A percentile compares a stretch with the other conserved stretches of the same genome.
These are phyloP conservation scores for Meteorus colon DNA, from an alignment of 2,888 invertebrate genomes.

Conservation along the genomic window DNA sequence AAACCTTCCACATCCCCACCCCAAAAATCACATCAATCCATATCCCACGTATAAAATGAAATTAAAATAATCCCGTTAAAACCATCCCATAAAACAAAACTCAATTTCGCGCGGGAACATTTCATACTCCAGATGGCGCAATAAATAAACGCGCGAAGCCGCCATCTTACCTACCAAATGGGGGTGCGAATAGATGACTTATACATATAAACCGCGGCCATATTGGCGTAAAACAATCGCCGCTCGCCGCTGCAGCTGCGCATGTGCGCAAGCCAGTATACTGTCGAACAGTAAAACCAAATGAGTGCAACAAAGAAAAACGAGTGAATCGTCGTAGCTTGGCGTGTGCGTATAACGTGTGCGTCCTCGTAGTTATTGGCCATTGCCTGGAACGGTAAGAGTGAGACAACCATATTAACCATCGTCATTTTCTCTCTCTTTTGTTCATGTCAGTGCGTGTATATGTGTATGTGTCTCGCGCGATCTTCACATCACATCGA, in stretches of 20 bases:
- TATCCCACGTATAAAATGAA: background rate
- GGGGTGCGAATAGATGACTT: background rate
- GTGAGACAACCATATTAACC: slow-evolving; percentile 13
- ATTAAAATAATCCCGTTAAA: background rate
- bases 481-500: slow-evolving; percentile 16
- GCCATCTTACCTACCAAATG: background rate
- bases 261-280: background rate
- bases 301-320: slow-evolving; percentile 12
- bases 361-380: slow-evolving; percentile 33
- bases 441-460: slow-evolving; percentile 14
- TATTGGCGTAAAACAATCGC: slow-evolving; percentile 29
- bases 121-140: background rate
- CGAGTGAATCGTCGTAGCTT: background rate
- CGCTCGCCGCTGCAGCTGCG: slow-evolving; percentile 30
- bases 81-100: background rate
- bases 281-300: background rate
- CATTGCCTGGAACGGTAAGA: slow-evolving; percentile 24
- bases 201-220: slow-evolving; percentile 25
- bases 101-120: background rate
- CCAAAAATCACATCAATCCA: too few species aligned
- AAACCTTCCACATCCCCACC: too few species aligned
- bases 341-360: slow-evolving; percentile 36
- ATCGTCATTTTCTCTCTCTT: slow-evolving; percentile 23
- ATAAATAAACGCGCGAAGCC: background rate
- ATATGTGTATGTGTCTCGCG: background rate